Evolutionary conservation across 2,888 invertebrate species (phyloP).

Genomic region (Athalia rosae): DNA sequence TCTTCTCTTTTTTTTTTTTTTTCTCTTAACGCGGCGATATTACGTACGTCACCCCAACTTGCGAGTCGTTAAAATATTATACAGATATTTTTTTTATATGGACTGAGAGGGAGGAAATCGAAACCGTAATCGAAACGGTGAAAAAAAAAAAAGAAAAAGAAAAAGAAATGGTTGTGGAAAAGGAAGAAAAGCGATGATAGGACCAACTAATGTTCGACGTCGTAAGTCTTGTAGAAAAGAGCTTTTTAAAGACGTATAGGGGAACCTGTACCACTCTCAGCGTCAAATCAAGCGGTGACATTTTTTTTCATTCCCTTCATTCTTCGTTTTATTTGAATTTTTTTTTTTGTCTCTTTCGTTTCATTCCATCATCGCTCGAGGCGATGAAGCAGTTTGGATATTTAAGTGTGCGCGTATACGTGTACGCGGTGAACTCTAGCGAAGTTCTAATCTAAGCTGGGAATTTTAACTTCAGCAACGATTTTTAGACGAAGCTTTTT

Average conservation of each 20-base stretch:
- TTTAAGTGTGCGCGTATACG: not conserved
- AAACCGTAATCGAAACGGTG: no score
- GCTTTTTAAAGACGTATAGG: slow-evolving; percentile 36
- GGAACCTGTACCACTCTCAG: no score
- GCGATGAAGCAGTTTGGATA: slow-evolving; percentile 31
- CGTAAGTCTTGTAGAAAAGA: slow-evolving; percentile 10
- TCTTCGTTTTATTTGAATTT: not conserved
- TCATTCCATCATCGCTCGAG: not conserved
- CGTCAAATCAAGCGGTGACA: not conserved
- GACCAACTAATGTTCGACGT: not conserved
- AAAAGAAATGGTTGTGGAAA: no score
- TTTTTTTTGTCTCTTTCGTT: not conserved
- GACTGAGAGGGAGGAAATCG: no score
- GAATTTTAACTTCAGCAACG: slow-evolving; percentile 35
- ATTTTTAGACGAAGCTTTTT: not conserved
- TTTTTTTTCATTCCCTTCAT: slow-evolving; percentile 11
- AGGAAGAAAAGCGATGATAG: no score
- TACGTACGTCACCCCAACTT: no score
- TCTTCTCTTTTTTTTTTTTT: not conserved
- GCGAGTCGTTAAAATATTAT: no score
- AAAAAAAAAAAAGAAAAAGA: no score
- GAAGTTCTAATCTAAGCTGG: slow-evolving; percentile 17
- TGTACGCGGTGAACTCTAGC: not conserved
- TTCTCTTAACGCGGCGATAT: not conserved
- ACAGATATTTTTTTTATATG: no score